Evolutionary conservation across 1,140 invertebrate species (phyloP).

Genomic region (Drosophila sp.): DNA sequence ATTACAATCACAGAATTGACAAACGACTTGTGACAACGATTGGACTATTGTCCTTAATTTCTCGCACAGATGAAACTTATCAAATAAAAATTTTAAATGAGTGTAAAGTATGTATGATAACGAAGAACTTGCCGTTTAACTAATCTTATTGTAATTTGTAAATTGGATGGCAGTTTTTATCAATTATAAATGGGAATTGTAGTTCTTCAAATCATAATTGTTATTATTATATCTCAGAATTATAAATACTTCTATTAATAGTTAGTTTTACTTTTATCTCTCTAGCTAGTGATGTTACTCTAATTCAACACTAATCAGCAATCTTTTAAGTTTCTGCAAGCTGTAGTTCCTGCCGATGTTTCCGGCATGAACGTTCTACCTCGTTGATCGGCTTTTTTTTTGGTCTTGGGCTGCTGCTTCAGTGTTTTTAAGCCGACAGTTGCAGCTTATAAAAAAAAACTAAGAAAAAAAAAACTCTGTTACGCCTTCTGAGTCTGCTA

Average conservation of each 20-base stretch:
- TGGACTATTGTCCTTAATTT: background rate
- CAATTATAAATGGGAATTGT: too few species aligned
- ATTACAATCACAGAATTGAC: conserved; percentile 38
- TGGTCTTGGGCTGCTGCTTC: conserved; percentile 25
- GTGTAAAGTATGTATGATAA: too few species aligned
- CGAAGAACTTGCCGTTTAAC: too few species aligned
- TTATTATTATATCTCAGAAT: background rate
- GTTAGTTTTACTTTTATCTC: background rate
- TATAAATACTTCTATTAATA: background rate
- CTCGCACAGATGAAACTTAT: background rate
- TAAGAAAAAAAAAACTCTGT: conserved; percentile 29
- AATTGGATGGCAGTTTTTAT: too few species aligned
- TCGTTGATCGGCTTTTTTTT: conserved; percentile 26
- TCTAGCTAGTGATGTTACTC: background rate
- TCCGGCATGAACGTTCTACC: conserved; percentile 39
- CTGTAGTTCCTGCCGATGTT: conserved; percentile 28
- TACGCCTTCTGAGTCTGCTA: conserved; percentile 73
- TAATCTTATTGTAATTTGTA: too few species aligned
- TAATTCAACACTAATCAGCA: background rate
- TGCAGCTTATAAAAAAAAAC: conserved; percentile 9
- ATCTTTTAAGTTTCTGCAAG: conserved; percentile 19
- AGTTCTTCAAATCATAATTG: too few species aligned
- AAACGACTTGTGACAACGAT: conserved; percentile 19
- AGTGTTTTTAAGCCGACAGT: conserved; percentile 20
- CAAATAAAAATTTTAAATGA: too few species aligned